A percentile compares a stretch with the other conserved stretches of the same genome.
phyloP scores from a whole-genome alignment of 2,888 invertebrate species.

The Protodeltote pygarga region DNA sequence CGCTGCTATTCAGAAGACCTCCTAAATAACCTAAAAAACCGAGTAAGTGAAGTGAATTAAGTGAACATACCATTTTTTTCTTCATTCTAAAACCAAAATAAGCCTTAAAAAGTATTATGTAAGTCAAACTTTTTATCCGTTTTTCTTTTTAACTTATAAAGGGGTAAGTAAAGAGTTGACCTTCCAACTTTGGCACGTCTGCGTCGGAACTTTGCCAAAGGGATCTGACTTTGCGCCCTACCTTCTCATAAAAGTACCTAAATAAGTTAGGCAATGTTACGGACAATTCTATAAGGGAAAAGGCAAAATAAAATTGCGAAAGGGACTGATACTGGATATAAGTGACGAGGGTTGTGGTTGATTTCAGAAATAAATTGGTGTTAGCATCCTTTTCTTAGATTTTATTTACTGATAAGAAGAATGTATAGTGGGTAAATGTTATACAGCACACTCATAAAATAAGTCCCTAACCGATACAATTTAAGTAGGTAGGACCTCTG shows the following conservation, averaged over 20 bases:
- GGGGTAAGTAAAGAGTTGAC: conserved; percentile 14
- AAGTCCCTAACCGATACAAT: too few relatives aligned
- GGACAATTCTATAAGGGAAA: conserved; percentile 4
- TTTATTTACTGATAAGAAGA: conserved; percentile 1
- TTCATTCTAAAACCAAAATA: not conserved
- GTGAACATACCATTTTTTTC: not conserved
- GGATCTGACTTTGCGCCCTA: conserved; percentile 11
- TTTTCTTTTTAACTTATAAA: conserved; percentile 9
- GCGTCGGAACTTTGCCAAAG: conserved; percentile 8
- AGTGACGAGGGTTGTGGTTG: conserved; percentile 28
- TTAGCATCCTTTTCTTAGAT: not conserved
- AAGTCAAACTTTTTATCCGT: conserved; percentile 16
- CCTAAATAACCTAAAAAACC: too few relatives aligned
- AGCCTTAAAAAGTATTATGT: not conserved
- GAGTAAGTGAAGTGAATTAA: not conserved
- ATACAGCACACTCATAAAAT: too few relatives aligned
- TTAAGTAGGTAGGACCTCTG: too few relatives aligned
- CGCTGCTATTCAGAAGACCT: too few relatives aligned
- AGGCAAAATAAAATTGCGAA: conserved; percentile 14
- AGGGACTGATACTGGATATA: conserved; percentile 4
- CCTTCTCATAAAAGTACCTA: conserved; percentile 4
- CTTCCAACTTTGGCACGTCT: conserved; percentile 7
- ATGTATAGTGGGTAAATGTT: too few relatives aligned
- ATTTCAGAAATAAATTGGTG: conserved; percentile 1
- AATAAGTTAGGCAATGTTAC: conserved; percentile 23